A percentile compares a stretch with the other conserved stretches of the same genome.
Evolutionary conservation across 2,113 vertebrate genomes (phyloP).

Genomic region (Otocyon megalotis): DNA sequence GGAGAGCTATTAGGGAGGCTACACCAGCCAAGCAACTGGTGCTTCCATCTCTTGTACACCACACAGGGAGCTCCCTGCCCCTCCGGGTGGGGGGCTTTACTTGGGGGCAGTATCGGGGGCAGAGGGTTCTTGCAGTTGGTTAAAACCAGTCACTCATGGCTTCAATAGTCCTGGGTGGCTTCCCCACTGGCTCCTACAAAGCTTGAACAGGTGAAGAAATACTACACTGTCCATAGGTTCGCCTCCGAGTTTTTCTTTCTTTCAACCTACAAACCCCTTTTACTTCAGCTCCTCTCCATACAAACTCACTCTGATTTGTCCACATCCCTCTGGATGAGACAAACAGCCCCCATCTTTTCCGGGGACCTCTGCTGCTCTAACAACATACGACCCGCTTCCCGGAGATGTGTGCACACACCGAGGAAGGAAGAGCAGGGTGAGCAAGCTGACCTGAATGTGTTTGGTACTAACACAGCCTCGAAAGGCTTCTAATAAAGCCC

Average conservation of each 20-base stretch:
- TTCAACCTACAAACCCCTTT: neutral
- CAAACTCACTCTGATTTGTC: neutral
- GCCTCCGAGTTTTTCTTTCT: neutral
- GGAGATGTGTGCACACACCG: rapidly evolving
- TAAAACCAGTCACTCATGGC: neutral
- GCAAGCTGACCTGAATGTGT: neutral
- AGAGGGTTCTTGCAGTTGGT: neutral
- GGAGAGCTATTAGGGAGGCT: neutral
- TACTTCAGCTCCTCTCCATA: neutral
- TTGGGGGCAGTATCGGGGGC: neutral
- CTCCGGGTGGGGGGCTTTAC: neutral
- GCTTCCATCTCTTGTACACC: neutral
- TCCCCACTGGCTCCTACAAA: neutral
- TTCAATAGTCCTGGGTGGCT: too few species aligned
- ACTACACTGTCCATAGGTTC: neutral
- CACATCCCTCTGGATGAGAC: neutral
- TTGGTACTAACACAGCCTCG: rapidly evolving
- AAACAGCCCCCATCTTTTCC: neutral
- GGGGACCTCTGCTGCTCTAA: neutral
- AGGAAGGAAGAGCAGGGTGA: neutral
- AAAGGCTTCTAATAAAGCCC: neutral
- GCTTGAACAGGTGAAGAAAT: neutral
- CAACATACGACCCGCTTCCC: neutral
- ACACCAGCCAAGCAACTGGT: neutral
- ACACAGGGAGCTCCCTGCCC: neutral